Conservation (phyloP, 2,888 invertebrate species). For the Mimas tiliae region DNA sequence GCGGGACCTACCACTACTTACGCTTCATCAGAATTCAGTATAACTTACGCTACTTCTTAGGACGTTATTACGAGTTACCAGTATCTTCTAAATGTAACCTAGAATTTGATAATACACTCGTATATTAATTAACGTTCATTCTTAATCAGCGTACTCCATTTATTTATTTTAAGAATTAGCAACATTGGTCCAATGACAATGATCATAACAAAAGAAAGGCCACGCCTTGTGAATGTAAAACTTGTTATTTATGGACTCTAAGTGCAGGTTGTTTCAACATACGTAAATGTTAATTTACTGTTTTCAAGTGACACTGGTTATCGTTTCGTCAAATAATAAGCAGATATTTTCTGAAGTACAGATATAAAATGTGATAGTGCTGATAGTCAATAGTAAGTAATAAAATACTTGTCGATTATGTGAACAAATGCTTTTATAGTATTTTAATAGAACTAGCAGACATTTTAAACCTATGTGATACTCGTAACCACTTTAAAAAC, state of each 20-base stretch:
- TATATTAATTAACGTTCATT: neutral
- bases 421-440: too few relatives aligned
- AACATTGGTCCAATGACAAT: neutral
- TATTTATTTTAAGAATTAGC: neutral
- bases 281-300: neutral
- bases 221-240: slow-evolving; percentile 29
- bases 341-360: neutral
- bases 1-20: too few relatives aligned
- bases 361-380: too few relatives aligned
- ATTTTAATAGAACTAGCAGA: too few relatives aligned
- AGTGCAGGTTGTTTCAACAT: neutral
- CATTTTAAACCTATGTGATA: too few relatives aligned
- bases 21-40: too few relatives aligned
- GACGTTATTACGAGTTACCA: too few relatives aligned
- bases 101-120: neutral
- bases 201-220: slow-evolving; percentile 37
- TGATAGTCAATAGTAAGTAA: too few relatives aligned
- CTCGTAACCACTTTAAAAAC: too few relatives aligned
- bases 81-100: too few relatives aligned
- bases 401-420: too few relatives aligned
- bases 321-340: neutral
- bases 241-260: slow-evolving; percentile 36
- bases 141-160: neutral
- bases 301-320: neutral
- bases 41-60: too few relatives aligned